These are phyloP conservation scores for Cairina moschata DNA, from an alignment of 2,113 vertebrate species.

Conservation along the genomic window DNA sequence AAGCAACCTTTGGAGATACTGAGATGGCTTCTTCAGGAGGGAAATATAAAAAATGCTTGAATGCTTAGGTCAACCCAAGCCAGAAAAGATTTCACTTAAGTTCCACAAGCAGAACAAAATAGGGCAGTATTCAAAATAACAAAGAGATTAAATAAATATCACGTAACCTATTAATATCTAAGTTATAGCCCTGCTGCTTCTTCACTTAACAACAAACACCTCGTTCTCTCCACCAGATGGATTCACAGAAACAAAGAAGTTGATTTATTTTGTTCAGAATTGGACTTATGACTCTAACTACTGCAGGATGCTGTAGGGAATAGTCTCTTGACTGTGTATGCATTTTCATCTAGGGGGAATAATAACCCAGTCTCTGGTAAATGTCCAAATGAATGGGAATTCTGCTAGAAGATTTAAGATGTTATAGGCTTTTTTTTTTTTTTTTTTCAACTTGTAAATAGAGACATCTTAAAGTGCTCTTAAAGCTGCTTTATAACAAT, in stretches of 20 bases:
- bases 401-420: constrained; percentile 22
- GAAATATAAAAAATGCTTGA: not conserved
- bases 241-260: not conserved
- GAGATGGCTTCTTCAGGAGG: not conserved
- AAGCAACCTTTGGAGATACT: not conserved
- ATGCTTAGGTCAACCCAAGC: not conserved
- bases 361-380: not conserved
- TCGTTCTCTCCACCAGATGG: not conserved
- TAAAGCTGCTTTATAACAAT: constrained; percentile 15
- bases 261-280: not conserved
- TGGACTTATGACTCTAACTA: not conserved
- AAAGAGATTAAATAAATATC: not conserved
- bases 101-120: not conserved
- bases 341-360: not conserved
- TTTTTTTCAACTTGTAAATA: not conserved
- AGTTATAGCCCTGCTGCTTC: not conserved
- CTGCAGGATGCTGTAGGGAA: not conserved
- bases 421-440: not conserved
- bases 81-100: not conserved
- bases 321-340: not conserved
- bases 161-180: not conserved
- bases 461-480: constrained; percentile 36
- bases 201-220: not conserved
- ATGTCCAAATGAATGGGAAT: not conserved
- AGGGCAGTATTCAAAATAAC: not conserved